phyloP scores from a whole-genome alignment of 2,113 vertebrate genomes.

The Tetrao urogallus region DNA sequence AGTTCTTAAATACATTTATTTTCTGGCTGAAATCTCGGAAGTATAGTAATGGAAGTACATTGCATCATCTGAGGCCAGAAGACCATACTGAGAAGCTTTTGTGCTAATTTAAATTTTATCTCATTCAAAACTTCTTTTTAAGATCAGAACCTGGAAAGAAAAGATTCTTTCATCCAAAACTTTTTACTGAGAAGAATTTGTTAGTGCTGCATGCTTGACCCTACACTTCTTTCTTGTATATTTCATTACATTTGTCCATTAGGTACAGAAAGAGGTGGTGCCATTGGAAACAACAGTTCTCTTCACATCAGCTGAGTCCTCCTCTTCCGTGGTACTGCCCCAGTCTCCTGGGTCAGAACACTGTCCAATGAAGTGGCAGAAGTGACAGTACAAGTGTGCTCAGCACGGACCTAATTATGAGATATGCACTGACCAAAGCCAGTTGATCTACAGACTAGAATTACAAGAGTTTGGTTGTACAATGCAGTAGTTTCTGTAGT shows the following conservation, averaged over 20 bases:
- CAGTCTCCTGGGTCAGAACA: not conserved
- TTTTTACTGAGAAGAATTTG: not conserved
- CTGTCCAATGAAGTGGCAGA: not conserved
- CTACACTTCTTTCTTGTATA: not conserved
- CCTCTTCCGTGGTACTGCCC: not conserved
- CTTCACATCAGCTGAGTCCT: not conserved
- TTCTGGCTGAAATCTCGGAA: not conserved
- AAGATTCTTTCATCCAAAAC: not conserved
- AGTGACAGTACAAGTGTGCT: not conserved
- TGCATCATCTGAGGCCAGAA: not conserved
- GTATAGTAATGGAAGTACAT: no score
- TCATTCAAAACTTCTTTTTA: not conserved
- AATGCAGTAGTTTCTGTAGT: not conserved
- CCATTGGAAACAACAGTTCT: not conserved
- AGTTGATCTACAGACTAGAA: not conserved
- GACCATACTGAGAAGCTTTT: not conserved
- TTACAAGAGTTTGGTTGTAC: not conserved
- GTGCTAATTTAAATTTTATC: not conserved
- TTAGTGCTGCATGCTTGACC: not conserved
- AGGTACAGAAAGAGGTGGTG: not conserved
- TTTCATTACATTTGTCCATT: not conserved
- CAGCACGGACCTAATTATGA: not conserved
- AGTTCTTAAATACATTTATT: not conserved
- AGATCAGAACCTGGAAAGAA: not conserved
- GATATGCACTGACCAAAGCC: not conserved